Base-by-base conservation (phyloP, 2,888 invertebrate genomes). In the Charanyca ferruginea region DNA sequence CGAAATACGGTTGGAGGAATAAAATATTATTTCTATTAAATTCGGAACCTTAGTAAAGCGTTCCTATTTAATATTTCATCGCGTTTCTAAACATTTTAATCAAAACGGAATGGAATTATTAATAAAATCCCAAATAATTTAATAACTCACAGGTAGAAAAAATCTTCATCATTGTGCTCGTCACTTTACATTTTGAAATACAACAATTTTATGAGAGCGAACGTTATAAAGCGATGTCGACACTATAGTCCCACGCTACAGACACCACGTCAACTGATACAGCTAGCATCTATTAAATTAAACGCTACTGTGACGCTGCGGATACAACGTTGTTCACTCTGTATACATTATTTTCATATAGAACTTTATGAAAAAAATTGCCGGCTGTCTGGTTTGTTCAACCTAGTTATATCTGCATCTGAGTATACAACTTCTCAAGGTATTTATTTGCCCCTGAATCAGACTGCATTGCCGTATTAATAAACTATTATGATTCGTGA, bases 201-300 rank as follows among this genome's bases (percentile, higher is more conserved):
- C 77, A 83, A 79, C 77, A 68, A 69, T 84, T 87, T 85, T 86
- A 83, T 83, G 74, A 81, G 68, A 60, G 78, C 57, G 68, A 52
- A 66, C 62, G 71, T 73, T 83, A 77, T 76, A 72, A 69, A 77
- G 66, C 52, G 66, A 76, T 77, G 82, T 77, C 70, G 76, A 80
- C 80, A 75, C 70, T 64, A 35, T 57, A 70, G 62, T 75, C 88
- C 88, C 87, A 88, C 88, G 87, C 88, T 62, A 66, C 80, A 83
- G 84, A 86, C 87, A 54, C 66, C 71, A 79, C 85, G 85, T 86
- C 86, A 85, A 77, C 65, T 67, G 55, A 72, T 72, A 55, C 68
- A 77, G 67, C 72, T 42, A 61, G 59, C 67, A 75, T 76, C 72
- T 80, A 83, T 84, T 79, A 83, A 83, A 81, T 85, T 80, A 80